A percentile compares a stretch with the other conserved stretches of the same genome.
phyloP scores from a whole-genome alignment of 2,888 invertebrate genomes.

The Pristionchus entomophagus region DNA sequence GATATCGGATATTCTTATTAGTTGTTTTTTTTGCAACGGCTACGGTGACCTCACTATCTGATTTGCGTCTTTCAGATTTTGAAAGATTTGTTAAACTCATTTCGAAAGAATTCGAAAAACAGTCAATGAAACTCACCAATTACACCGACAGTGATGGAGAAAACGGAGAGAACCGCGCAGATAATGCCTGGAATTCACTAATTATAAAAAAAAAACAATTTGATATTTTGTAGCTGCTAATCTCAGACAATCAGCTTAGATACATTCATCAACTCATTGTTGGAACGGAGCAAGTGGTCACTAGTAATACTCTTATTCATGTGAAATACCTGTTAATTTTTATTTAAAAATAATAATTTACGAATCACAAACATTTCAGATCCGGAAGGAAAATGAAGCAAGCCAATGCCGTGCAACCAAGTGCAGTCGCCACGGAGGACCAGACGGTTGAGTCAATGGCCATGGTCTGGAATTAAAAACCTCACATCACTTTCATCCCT shows the following conservation, averaged over 20 bases:
- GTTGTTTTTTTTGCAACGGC: neutral
- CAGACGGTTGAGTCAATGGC: conserved; percentile 69
- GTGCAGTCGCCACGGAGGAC: conserved; percentile 68
- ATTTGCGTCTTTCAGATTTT: neutral
- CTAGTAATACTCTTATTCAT: too few relatives aligned
- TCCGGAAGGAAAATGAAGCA: conserved; percentile 72
- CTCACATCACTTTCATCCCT: neutral
- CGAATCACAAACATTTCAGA: conserved; percentile 27
- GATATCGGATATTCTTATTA: neutral
- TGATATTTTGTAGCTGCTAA: too few relatives aligned
- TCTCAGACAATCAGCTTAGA: too few relatives aligned
- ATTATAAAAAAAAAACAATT: neutral
- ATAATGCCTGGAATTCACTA: conserved; percentile 50
- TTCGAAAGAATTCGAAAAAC: too few relatives aligned
- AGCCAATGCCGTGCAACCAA: conserved; percentile 69
- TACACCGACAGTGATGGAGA: conserved; percentile 55
- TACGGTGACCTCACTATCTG: neutral
- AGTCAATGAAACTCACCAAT: conserved; percentile 13
- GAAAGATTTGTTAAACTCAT: neutral
- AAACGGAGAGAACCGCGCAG: conserved; percentile 67
- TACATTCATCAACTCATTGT: too few relatives aligned
- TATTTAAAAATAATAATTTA: too few relatives aligned
- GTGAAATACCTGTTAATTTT: too few relatives aligned
- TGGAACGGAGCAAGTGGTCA: too few relatives aligned
- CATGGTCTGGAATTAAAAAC: conserved; percentile 57